Conservation (phyloP, 2,113 vertebrate species). For the Ploceus nigricollis region DNA sequence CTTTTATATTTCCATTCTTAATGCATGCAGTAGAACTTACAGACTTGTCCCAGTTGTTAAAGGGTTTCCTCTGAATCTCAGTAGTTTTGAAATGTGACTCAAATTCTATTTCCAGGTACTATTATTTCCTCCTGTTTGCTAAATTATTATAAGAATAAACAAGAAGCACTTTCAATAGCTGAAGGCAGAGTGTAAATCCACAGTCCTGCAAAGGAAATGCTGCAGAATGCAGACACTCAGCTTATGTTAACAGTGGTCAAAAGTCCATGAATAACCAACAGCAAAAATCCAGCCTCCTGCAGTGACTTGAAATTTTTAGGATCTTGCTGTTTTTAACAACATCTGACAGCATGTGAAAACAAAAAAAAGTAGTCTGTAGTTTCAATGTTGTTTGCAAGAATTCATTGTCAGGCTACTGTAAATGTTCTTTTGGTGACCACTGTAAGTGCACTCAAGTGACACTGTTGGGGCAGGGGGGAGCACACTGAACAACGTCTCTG, state of each 20-base stretch:
- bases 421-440: not conserved
- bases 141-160: not conserved
- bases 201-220: not conserved
- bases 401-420: not conserved
- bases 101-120: not conserved
- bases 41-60: not conserved
- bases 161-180: not conserved
- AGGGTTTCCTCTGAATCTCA: not conserved
- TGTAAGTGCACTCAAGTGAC: not conserved
- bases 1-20: not conserved
- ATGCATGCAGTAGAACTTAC: not conserved
- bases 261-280: not conserved
- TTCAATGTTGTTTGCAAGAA: not conserved
- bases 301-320: not conserved
- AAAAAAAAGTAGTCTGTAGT: not conserved
- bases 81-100: not conserved
- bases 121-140: not conserved
- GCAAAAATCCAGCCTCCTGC: not conserved
- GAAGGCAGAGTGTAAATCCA: not conserved
- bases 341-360: not conserved
- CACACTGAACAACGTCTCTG: not conserved
- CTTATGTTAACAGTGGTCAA: not conserved
- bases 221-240: not conserved
- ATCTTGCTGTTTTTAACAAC: not conserved
- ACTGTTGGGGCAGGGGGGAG: fast-evolving